phyloP scores from a whole-genome alignment of 2,113 vertebrate genomes.

The Rattus rattus region DNA sequence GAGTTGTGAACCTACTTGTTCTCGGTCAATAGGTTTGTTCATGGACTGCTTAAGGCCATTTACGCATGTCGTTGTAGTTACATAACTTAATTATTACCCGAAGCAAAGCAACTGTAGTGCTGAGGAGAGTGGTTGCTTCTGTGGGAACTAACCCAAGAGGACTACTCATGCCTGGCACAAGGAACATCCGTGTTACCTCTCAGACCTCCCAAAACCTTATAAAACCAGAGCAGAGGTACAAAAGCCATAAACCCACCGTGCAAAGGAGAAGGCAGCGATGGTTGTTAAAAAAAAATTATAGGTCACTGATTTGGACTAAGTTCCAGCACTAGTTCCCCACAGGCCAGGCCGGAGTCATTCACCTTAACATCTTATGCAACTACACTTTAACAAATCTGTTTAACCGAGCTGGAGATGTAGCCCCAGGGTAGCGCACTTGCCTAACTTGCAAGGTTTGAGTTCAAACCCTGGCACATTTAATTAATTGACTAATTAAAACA shows the following conservation, averaged over 20 bases:
- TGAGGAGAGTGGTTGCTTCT: neutral
- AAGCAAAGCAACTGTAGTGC: slow-evolving; percentile 10
- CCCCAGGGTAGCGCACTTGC: too few species aligned
- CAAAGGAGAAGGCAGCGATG: neutral
- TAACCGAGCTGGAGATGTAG: neutral
- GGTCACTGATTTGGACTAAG: neutral
- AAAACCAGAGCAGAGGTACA: slow-evolving; percentile 34
- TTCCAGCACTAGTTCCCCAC: neutral
- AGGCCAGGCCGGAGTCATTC: neutral
- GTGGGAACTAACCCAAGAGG: slow-evolving; percentile 1
- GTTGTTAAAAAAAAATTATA: neutral
- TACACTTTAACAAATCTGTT: neutral
- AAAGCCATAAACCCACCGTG: neutral
- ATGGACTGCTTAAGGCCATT: slow-evolving; percentile 18
- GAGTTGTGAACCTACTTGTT: slow-evolving; percentile 28
- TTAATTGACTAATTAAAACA: neutral
- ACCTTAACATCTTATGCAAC: neutral
- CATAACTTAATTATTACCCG: slow-evolving; percentile 59
- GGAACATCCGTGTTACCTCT: neutral
- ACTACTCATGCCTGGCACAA: neutral
- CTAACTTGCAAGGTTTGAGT: neutral
- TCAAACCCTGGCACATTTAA: neutral
- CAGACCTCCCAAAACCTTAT: neutral
- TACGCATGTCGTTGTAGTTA: slow-evolving; percentile 13
- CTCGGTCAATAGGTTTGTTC: slow-evolving; percentile 9